Evolutionary conservation across 2,888 invertebrate genomes (phyloP), one percentile per base, ranked within the genome.

Genomic region (Apamea crenata): DNA sequence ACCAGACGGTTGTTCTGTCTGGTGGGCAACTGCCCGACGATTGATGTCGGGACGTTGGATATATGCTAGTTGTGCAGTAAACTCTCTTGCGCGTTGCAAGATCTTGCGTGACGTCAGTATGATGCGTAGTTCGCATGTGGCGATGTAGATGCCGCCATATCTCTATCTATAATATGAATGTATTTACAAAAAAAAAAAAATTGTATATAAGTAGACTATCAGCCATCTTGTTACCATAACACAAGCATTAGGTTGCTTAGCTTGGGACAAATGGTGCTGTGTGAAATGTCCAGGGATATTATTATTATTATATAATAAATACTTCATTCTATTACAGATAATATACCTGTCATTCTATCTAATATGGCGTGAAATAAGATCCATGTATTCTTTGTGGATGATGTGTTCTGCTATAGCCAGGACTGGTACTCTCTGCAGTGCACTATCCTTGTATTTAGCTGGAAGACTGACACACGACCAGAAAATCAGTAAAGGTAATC

Each of bases 361-460:
- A 1, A 47, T 92, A 4, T 95, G 93, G 93, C 93, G 95, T 1
- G 93, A 94, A 74, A 16, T 92, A 0, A 94, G 92, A 70, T 89
- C 92, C 0, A 78, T 95, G n/a, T 93, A 92, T 80, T 92, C 91
- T 0, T 59, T 95, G 0, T 94, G 92, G 92, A 61, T 85, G 71
- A 74, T 95, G 16, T 95, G 95, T 81, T 80, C 77, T 0, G 91
- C 93, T 0, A 90, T 94, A 0, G 85, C 91, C 0, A 86, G 88
- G 5, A 92, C 92, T 4, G 90, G 91, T 16, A 74, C 67, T 1
- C 88, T 93, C 21, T 94, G 94, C 72, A 88, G 89, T 1, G 79
- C 88, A 14, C 80, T 95, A 0, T 80, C 89, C 0, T 87, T 93
- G 47, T 76, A 90, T 67, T 80, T 95, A 0, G 92, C 93, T 10